A percentile compares a stretch with the other conserved stretches of the same genome.
Conservation (phyloP, 2,888 invertebrate species). For the Blomia tropicalis region DNA sequence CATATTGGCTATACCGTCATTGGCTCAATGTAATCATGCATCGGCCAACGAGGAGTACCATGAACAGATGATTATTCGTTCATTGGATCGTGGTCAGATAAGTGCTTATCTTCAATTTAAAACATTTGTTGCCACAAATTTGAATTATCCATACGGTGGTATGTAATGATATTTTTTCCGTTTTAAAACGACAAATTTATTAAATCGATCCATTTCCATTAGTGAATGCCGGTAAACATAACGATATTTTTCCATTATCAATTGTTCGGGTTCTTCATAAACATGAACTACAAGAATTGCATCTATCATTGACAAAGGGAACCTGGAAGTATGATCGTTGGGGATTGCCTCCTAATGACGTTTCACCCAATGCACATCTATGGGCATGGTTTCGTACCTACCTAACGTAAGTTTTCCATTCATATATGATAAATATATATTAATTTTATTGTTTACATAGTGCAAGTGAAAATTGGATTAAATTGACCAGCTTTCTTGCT, state of each 20-base stretch:
- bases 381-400: slow-evolving; percentile 70
- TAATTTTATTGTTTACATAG: slow-evolving; percentile 10
- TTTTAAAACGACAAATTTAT: slow-evolving; percentile 15
- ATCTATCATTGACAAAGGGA: slow-evolving; percentile 78
- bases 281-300: slow-evolving; percentile 72
- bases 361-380: slow-evolving; percentile 82
- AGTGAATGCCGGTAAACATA: slow-evolving; percentile 1
- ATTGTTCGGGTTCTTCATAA: slow-evolving; percentile 32
- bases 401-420: slow-evolving; percentile 16
- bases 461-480: slow-evolving; percentile 49
- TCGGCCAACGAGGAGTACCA: neutral
- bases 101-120: slow-evolving; percentile 74
- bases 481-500: slow-evolving; percentile 71
- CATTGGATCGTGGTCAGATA: slow-evolving; percentile 62
- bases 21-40: too few species aligned
- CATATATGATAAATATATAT: neutral
- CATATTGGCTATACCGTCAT: neutral
- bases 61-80: slow-evolving; percentile 75
- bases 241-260: slow-evolving; percentile 9
- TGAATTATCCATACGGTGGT: slow-evolving; percentile 8
- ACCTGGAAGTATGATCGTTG: slow-evolving; percentile 81
- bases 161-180: slow-evolving; percentile 22
- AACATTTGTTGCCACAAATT: slow-evolving; percentile 12
- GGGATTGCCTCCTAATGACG: slow-evolving; percentile 79
- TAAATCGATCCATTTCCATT: neutral